These are phyloP conservation scores for Ibycter americanus DNA, from an alignment of 2,797 vertebrate genomes.

Conservation along the genomic window DNA sequence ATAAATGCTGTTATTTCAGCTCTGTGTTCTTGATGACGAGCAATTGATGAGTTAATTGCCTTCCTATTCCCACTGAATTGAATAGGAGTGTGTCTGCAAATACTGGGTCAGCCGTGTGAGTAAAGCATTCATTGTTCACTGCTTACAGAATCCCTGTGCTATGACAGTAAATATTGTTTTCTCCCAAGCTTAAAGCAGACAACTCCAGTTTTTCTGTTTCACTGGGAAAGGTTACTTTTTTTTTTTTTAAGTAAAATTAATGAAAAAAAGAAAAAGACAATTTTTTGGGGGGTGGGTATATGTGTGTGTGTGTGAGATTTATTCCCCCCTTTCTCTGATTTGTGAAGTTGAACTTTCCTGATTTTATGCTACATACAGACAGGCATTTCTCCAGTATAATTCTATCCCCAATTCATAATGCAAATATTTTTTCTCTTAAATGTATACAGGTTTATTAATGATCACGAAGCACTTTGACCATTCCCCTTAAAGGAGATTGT, in stretches of 20 bases:
- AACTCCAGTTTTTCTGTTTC: not conserved
- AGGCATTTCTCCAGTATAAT: not conserved
- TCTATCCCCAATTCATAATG: not conserved
- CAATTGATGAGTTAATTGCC: constrained; percentile 3
- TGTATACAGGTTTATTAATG: not conserved
- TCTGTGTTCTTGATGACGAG: not conserved
- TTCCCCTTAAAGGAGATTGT: not conserved
- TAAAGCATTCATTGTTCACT: not conserved
- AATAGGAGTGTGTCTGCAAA: not conserved
- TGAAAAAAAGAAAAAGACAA: not conserved
- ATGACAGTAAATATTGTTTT: constrained; percentile 2
- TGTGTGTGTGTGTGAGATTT: not conserved
- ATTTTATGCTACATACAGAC: not conserved
- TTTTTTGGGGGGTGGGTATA: accelerated
- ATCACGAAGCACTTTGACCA: not conserved
- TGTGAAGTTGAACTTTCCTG: not conserved
- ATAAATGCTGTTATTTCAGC: not conserved
- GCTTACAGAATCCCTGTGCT: not conserved
- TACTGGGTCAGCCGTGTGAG: not conserved
- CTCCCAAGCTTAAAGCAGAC: not conserved
- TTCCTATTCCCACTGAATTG: not conserved
- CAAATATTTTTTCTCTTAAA: not conserved
- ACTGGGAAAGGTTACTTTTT: not conserved
- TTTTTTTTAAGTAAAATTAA: not conserved
- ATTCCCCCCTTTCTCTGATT: not conserved